Evolutionary conservation across 92 coral and sea anemone species (phyloP).

Genomic region (Epizoanthus scotinus): DNA sequence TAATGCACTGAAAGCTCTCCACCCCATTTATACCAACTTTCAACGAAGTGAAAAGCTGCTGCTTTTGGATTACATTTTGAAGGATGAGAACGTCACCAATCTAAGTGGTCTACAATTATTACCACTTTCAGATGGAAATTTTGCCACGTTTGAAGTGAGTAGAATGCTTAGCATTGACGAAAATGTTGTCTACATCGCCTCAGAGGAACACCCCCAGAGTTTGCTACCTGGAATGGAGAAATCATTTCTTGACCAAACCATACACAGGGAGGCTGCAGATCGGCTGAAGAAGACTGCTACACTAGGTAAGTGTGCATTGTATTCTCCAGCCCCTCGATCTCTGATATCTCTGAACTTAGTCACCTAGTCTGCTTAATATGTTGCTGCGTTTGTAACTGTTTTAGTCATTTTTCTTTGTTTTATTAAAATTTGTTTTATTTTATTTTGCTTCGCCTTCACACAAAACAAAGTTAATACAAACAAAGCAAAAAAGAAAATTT

Average conservation of each 20-base stretch:
- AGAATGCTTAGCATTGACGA: background rate
- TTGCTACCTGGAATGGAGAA: conserved; percentile 66
- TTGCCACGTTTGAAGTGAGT: background rate
- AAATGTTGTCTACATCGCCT: conserved; percentile 57
- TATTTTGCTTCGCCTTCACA: too few species aligned
- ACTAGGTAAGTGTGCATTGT: conserved; percentile 37
- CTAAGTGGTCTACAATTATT: conserved; percentile 63
- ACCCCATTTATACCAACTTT: conserved; percentile 7
- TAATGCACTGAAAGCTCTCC: conserved; percentile 34
- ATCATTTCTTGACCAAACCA: conserved; percentile 55
- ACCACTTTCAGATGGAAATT: conserved; percentile 55
- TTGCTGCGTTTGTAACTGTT: too few species aligned
- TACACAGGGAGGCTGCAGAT: conserved; percentile 28
- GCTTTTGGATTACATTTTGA: conserved; percentile 61
- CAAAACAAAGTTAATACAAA: too few species aligned
- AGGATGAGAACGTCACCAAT: conserved; percentile 47
- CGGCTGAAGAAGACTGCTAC: conserved; percentile 47
- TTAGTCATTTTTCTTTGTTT: too few species aligned
- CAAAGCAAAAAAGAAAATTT: too few species aligned
- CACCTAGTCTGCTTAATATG: too few species aligned
- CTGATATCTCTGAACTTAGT: too few species aligned
- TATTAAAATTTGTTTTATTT: too few species aligned
- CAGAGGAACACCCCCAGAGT: conserved; percentile 55
- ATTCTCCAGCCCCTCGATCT: too few species aligned
- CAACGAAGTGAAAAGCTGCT: conserved; percentile 48